phyloP scores from a whole-genome alignment of 2,888 invertebrate genomes.

The Endomychus coccineus region DNA sequence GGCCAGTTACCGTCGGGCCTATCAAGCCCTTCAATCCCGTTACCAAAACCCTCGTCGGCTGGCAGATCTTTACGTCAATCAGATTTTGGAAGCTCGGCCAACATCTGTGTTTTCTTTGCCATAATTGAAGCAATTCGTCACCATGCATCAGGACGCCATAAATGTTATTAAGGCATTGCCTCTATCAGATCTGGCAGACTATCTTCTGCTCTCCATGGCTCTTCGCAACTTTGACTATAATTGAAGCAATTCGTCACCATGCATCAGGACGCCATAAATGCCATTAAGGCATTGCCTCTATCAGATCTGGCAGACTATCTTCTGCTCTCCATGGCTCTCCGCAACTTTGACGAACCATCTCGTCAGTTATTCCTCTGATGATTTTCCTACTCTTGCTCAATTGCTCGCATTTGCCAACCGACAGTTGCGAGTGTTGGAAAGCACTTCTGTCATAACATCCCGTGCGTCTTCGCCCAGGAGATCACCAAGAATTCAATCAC shows the following conservation, averaged over 20 bases:
- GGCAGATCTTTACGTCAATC: slow-evolving; percentile 4
- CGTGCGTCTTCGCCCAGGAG: background rate
- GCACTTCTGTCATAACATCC: background rate
- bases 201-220: slow-evolving; percentile 2
- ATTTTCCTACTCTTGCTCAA: slow-evolving; percentile 1
- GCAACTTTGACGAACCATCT: slow-evolving; percentile 3
- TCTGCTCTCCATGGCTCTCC: background rate
- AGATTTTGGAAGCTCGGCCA: slow-evolving; percentile 1
- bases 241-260: slow-evolving; percentile 1
- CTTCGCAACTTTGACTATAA: background rate
- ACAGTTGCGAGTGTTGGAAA: background rate
- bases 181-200: slow-evolving; percentile 4
- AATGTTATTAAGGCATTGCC: slow-evolving; percentile 2
- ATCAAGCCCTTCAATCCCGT: slow-evolving; percentile 3
- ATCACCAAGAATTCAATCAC: background rate
- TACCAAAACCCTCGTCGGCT: background rate
- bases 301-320: slow-evolving; percentile 1
- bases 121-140: background rate
- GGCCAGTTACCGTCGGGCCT: background rate
- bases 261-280: background rate
- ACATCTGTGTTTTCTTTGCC: background rate
- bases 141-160: slow-evolving; percentile 1
- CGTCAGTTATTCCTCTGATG: slow-evolving; percentile 3
- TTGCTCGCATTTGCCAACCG: background rate
- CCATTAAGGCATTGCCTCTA: background rate